phyloP scores from a whole-genome alignment of 2,888 invertebrate genomes.

The Eurytoma adleriae region DNA sequence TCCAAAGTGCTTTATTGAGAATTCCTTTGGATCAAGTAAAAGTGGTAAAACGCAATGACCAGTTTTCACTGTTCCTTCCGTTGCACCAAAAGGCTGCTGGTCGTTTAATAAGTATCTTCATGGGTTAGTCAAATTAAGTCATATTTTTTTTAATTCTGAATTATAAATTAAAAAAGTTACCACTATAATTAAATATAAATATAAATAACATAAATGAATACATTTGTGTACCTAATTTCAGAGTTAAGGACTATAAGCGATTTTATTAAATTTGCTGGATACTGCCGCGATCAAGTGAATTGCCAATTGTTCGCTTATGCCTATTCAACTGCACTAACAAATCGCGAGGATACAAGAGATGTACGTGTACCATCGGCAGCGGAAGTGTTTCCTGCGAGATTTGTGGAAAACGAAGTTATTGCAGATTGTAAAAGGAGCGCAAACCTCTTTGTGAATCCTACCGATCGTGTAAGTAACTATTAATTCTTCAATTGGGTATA shows the following conservation, averaged over 20 bases:
- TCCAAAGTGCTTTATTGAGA: not conserved
- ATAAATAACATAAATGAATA: too few species aligned
- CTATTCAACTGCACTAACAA: slow-evolving; percentile 85
- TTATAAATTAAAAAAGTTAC: too few species aligned
- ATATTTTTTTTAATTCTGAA: not conserved
- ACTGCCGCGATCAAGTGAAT: slow-evolving; percentile 85
- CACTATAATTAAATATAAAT: too few species aligned
- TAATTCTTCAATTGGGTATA: too few species aligned
- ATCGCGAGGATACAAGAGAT: slow-evolving; percentile 84
- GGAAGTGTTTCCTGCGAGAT: slow-evolving; percentile 89
- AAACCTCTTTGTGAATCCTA: slow-evolving; percentile 78
- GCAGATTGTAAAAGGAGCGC: slow-evolving; percentile 83
- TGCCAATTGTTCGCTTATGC: slow-evolving; percentile 89
- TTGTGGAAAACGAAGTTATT: slow-evolving; percentile 85
- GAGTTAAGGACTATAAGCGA: slow-evolving; percentile 85
- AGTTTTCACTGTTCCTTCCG: slow-evolving; percentile 87
- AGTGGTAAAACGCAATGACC: slow-evolving; percentile 76
- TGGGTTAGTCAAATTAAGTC: slow-evolving; percentile 69
- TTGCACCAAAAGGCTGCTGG: slow-evolving; percentile 84
- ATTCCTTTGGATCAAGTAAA: too few species aligned
- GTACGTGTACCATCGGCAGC: slow-evolving; percentile 85
- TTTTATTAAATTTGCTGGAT: slow-evolving; percentile 84
- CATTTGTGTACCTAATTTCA: slow-evolving; percentile 66
- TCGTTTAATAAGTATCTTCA: slow-evolving; percentile 82
- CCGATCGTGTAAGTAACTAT: slow-evolving; percentile 79